phyloP scores from a whole-genome alignment of 2,888 invertebrate species.

The Drosophila parthenogenetica region DNA sequence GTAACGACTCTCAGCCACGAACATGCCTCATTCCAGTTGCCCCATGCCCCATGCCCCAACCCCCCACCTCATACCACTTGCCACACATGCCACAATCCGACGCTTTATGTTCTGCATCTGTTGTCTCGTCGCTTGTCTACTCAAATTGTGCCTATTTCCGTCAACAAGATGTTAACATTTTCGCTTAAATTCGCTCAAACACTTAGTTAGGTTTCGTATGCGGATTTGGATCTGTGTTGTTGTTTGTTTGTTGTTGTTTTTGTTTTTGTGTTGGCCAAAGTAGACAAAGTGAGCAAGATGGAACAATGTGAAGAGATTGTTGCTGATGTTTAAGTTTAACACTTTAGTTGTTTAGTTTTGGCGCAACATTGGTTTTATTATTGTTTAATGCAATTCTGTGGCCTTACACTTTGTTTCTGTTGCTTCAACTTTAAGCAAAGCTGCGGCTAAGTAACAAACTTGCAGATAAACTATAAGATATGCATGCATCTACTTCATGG shows the following conservation, averaged over 20 bases:
- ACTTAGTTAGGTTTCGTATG: conserved; percentile 3
- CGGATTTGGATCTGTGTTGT: conserved; percentile 15
- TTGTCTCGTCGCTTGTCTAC: conserved; percentile 65
- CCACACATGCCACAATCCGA: conserved; percentile 47
- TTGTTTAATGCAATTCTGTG: conserved; percentile 69
- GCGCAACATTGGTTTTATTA: conserved; percentile 29
- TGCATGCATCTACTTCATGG: background rate
- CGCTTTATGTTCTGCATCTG: conserved; percentile 43
- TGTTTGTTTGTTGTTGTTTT: conserved; percentile 2
- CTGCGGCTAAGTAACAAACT: conserved; percentile 15
- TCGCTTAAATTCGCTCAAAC: conserved; percentile 66
- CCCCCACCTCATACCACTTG: conserved; percentile 29
- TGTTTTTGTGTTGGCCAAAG: background rate
- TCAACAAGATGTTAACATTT: conserved; percentile 80
- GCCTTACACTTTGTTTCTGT: conserved; percentile 29
- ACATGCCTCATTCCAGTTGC: conserved; percentile 27
- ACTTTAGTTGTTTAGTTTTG: conserved; percentile 46
- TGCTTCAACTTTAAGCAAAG: conserved; percentile 25
- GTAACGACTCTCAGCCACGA: conserved; percentile 22
- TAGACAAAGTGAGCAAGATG: background rate
- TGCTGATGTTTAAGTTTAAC: conserved; percentile 41
- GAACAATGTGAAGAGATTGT: background rate
- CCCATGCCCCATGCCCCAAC: conserved; percentile 20
- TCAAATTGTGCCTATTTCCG: conserved; percentile 75
- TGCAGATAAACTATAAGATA: conserved; percentile 3